Evolutionary conservation across 2,797 vertebrate species (phyloP).

Genomic region (Sternotherus odoratus): DNA sequence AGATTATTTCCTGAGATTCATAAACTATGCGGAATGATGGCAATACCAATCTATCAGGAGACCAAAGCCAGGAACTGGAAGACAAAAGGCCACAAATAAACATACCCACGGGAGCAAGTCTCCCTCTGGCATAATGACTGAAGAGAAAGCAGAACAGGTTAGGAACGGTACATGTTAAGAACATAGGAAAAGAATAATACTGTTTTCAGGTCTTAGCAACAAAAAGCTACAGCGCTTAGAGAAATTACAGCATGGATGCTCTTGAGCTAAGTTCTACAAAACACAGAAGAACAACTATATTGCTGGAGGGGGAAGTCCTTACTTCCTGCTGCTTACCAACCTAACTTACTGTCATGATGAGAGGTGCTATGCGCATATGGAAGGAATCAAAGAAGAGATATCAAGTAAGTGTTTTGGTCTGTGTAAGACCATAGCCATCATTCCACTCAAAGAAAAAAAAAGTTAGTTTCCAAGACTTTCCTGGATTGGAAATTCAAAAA

Average conservation of each 20-base stretch:
- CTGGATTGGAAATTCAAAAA: not conserved
- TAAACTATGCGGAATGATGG: not conserved
- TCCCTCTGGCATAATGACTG: not conserved
- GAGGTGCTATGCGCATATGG: not conserved
- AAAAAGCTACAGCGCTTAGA: not conserved
- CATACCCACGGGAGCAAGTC: not conserved
- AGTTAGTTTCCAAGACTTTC: not conserved
- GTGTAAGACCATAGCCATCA: not conserved
- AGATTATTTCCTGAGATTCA: not conserved
- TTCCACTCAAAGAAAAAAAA: not conserved
- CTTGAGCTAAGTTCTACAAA: not conserved
- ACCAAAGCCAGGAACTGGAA: not conserved
- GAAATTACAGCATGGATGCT: not conserved
- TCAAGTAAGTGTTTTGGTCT: not conserved
- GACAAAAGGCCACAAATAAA: not conserved
- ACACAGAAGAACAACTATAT: not conserved
- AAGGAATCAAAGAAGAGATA: not conserved
- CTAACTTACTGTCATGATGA: not conserved
- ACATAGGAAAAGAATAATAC: not conserved
- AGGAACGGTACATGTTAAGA: not conserved
- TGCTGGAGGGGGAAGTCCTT: not conserved
- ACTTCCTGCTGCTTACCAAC: not conserved
- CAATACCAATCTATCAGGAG: not conserved
- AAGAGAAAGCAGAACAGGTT: not conserved
- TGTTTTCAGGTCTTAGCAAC: not conserved